Base-by-base conservation (phyloP, 2,113 vertebrate species). In the Ceyx margarethae region DNA sequence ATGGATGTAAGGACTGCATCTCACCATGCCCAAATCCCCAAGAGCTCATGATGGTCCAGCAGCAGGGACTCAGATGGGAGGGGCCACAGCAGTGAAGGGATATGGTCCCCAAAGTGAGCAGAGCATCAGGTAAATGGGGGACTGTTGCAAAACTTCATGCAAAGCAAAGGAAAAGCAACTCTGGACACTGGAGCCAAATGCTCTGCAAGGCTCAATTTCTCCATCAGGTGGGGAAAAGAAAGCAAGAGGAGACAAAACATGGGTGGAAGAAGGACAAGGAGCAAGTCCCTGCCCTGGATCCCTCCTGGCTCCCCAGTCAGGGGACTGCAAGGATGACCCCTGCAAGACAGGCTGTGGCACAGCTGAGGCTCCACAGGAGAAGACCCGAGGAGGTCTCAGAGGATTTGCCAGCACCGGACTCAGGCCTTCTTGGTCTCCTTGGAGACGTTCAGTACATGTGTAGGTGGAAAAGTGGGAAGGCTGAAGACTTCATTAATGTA, bases 401-500 rank as follows among this genome's bases (percentile, higher is more conserved):
- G 97, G 97, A 97, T 96, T 91, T 94, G 91, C 96, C 96, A 96
- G 92, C 46, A 11, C 97, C 56, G 97, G 98, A 97, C 98, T 95
- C 84, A 1, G 92, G 96, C 62, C 92, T 97, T 95, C 96, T 93
- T 96, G 64, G 97, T 98, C 97, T 98, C 98, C 97, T 97, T 97
- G 98, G 97, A 97, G 97, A 98, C 94, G 97, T 96, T 98, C 95
- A 81, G 97, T 96, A 98, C 97, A 98, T 94, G 97, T 93, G 97
- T 97, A 97, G 98, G 97, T 96, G 97, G 95, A 92, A 97, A 97
- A 98, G 97, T 98, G 97, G 98, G 97, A 97, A 97, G 96, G 97
- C 95, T 95, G 97, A 97, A 97, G 97, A 97, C 96, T 98, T 97
- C 97, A 97, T 97, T 98, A 98, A 97, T 97, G 97, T 97, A 97